A percentile compares a stretch with the other conserved stretches of the same genome.
Conservation (phyloP, 23 tunicate species). For the Phallusia fumigata region DNA sequence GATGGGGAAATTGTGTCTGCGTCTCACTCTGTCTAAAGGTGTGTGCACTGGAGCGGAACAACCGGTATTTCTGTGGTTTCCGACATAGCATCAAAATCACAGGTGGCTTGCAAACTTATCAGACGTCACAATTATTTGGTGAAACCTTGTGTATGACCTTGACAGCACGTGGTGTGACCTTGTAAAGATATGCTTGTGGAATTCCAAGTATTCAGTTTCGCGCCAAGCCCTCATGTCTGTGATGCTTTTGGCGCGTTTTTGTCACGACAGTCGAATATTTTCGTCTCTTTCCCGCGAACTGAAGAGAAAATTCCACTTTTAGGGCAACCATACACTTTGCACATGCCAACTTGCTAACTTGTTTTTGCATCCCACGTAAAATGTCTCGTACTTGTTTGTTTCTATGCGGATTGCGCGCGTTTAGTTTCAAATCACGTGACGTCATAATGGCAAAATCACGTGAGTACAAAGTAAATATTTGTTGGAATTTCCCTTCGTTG, state of each 20-base stretch:
- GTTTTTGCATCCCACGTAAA: too few relatives aligned
- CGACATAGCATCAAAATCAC: not conserved
- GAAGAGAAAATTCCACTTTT: not conserved
- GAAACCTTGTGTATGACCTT: not conserved
- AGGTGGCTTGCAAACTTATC: not conserved
- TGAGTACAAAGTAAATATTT: too few relatives aligned
- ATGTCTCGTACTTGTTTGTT: too few relatives aligned
- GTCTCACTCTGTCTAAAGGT: too few relatives aligned
- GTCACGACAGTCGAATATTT: not conserved
- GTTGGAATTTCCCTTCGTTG: too few relatives aligned
- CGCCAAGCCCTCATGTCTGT: not conserved
- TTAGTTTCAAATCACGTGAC: too few relatives aligned
- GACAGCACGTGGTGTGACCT: slow-evolving; percentile 6
- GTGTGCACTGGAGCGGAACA: too few relatives aligned
- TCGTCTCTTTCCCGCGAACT: not conserved
- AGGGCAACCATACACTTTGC: not conserved
- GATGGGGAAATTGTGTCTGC: too few relatives aligned
- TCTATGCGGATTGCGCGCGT: too few relatives aligned
- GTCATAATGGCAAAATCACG: too few relatives aligned
- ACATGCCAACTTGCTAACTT: too few relatives aligned
- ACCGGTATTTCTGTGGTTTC: not conserved
- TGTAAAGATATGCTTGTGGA: not conserved
- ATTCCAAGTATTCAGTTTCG: not conserved
- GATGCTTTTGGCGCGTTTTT: too few relatives aligned
- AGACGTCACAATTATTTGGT: not conserved